Percentiles rank a stretch among this genome's conserved stretches.
Conservation (phyloP, 2,888 invertebrate genomes). For the Drosophila recens region DNA sequence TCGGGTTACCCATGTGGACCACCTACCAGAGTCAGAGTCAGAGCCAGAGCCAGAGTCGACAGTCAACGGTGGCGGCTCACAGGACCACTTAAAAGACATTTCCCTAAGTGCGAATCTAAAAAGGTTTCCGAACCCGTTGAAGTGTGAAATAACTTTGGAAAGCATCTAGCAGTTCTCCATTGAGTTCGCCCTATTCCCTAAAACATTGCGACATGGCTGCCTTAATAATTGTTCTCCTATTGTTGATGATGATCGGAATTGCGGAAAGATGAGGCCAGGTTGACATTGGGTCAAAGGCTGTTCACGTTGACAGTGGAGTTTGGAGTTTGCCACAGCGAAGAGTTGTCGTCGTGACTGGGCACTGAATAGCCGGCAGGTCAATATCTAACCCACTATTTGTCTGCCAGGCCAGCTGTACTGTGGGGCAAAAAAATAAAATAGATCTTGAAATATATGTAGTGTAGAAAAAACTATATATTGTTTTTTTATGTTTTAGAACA, state of each 20-base stretch:
- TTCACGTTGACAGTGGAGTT: slow-evolving; percentile 33
- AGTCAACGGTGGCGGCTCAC: slow-evolving; percentile 26
- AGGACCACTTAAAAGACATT: slow-evolving; percentile 29
- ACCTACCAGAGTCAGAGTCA: slow-evolving; percentile 33
- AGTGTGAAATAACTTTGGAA: slow-evolving; percentile 33
- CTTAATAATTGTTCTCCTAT: neutral
- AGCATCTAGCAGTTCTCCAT: slow-evolving; percentile 1
- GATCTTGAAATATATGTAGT: neutral
- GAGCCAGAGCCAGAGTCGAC: slow-evolving; percentile 13
- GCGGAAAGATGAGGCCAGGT: slow-evolving; percentile 30
- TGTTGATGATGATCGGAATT: slow-evolving; percentile 34
- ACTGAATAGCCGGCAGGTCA: slow-evolving; percentile 40
- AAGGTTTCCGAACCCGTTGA: slow-evolving; percentile 21
- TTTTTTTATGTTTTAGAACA: no score
- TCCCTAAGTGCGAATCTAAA: slow-evolving; percentile 26
- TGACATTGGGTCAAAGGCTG: slow-evolving; percentile 43
- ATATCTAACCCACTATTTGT: slow-evolving; percentile 54
- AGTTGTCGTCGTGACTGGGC: slow-evolving; percentile 47
- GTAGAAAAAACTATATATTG: no score
- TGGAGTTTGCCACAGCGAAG: slow-evolving; percentile 15
- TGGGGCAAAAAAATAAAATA: slow-evolving; percentile 8
- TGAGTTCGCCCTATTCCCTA: neutral
- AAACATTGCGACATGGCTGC: slow-evolving; percentile 23
- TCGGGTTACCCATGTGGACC: slow-evolving; percentile 63
- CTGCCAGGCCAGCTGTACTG: slow-evolving; percentile 49